Evolutionary conservation across 2,113 vertebrate genomes (phyloP), one percentile per base, ranked within the genome.

Genomic region (Lycaon pictus): DNA sequence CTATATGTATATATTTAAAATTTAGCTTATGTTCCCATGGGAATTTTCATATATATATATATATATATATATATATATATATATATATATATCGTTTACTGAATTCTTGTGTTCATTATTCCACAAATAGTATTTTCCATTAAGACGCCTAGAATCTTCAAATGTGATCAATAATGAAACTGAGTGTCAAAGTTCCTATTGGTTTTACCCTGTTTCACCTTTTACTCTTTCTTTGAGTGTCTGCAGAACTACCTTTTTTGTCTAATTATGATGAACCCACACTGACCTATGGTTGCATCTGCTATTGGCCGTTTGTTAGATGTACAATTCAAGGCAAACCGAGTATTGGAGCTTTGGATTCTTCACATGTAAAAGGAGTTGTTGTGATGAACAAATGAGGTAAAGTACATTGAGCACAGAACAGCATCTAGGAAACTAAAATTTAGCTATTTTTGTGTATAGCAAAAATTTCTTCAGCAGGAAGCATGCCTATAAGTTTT

Each of bases 391-490:
- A 60, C 16, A 72, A 79, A 83, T 22, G 8, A 94, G 5, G 3
- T 56, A 27, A 95, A 80, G 5, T 11, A 19, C 2, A 51, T 22
- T 51, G 65, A 92, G 10, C 7, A 32, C 48, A 71, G 55, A 69
- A 25, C 3, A 63, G 63, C 15, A 58, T 71, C 25, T 17, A 86
- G 27, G n/a, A 69, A 90, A 83, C 48, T 48, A 51, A 96, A 80
- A n/a, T 16, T 35, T 25, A 60, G 51, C 60, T 87, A 29, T 63
- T 93, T 95, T 84, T 95, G 16, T 22, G 35, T 67, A 48, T 43
- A 74, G 53, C 87, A 22, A 88, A 93, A 95, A 85, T 93, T 37
- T 19, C 17, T 88, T 92, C 27, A 13, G 22, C 87, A 58, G 63
- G 84, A 93, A 88, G 19, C 19, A 51, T 11, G 32, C 48, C 17